Base-by-base conservation (phyloP, 2,797 vertebrate genomes). In the Thripadectes ignobilis region DNA sequence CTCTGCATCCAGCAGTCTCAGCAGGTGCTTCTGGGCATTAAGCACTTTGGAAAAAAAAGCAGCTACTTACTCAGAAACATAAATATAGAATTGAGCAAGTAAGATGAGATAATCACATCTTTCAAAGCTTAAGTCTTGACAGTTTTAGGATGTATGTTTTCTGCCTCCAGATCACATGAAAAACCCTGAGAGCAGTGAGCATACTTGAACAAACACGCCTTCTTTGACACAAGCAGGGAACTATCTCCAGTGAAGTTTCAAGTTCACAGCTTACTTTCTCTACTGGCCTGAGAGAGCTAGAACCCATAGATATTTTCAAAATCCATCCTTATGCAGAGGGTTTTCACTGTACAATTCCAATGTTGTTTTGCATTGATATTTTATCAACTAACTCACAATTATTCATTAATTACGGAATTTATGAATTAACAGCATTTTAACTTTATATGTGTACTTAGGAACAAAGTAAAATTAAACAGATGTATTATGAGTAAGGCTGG, bases 391-490 rank as follows among this genome's bases (percentile, higher is more conserved):
- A 78, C 41, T 85, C 48, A 79, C 29, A 67, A 74, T 61, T 78
- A 63, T 86, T 92, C 51, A 59, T 49, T 51, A 81, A 69, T 92
- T 81, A 86, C 17, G 36, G 81, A 69, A 79, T 69, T 36, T 30
- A 69, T 17, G 17, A 94, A 89, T 73, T 85, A 89, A 78, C 26
- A 83, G 54, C 6, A 3, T 89, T 93, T 94, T 94, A 93, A 88
- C 52, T 66, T 90, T 92, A 49, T 63, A 88, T 59, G 36, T 78
- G 68, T 63, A 72, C 78, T 83, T 68, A 93, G 36, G 55, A 92
- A 93, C 22, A 76, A 94, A 90, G 73, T 84, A 34, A 95, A 85
- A 93, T 89, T 88, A 80, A 93, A 94, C 7, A 92, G 69, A 18
- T 32, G 46, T 38, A 91, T 78, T 26, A 66, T 1, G 8, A 88